phyloP scores from a whole-genome alignment of 2,797 vertebrate species.

The Bryconaethiops microstoma region DNA sequence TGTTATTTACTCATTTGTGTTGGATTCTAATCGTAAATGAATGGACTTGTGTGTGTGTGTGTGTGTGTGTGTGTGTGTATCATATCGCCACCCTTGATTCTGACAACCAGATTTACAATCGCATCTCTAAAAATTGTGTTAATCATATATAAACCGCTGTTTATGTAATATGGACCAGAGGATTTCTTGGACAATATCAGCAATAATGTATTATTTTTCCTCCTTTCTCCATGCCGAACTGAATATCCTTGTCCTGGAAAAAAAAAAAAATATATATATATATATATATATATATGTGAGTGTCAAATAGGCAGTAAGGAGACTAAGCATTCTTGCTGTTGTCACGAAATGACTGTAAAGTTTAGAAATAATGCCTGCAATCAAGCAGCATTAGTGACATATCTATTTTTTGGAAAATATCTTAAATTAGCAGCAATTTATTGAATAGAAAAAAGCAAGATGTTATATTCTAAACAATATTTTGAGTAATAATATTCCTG shows the following conservation, averaged over 20 bases:
- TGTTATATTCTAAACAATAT: not conserved
- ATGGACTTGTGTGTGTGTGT: slow-evolving; percentile 51
- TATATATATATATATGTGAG: not conserved
- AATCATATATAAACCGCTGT: slow-evolving; percentile 45
- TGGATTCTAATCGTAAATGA: slow-evolving; percentile 60
- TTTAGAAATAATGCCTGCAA: not conserved
- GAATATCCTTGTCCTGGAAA: slow-evolving; percentile 25
- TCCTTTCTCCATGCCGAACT: slow-evolving; percentile 52
- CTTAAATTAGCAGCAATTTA: not conserved
- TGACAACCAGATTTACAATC: slow-evolving; percentile 64
- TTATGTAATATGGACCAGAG: slow-evolving; percentile 56
- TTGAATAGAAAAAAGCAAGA: not conserved
- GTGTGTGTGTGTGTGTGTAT: slow-evolving; percentile 49
- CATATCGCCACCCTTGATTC: slow-evolving; percentile 63
- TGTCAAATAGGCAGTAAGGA: slow-evolving; percentile 52
- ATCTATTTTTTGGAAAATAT: slow-evolving; percentile 5
- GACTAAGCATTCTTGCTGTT: slow-evolving; percentile 21
- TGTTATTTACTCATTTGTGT: slow-evolving; percentile 61
- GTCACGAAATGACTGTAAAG: not conserved
- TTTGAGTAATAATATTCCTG: slow-evolving; percentile 15
- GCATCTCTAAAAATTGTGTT: slow-evolving; percentile 49
- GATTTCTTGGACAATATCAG: slow-evolving; percentile 58
- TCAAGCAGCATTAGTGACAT: not conserved
- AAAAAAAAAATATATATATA: not conserved
- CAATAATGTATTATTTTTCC: slow-evolving; percentile 50